Percentiles rank a stretch among this genome's conserved stretches.
Conservation (phyloP, 2,888 invertebrate species). For the Pherbina coryleti region DNA sequence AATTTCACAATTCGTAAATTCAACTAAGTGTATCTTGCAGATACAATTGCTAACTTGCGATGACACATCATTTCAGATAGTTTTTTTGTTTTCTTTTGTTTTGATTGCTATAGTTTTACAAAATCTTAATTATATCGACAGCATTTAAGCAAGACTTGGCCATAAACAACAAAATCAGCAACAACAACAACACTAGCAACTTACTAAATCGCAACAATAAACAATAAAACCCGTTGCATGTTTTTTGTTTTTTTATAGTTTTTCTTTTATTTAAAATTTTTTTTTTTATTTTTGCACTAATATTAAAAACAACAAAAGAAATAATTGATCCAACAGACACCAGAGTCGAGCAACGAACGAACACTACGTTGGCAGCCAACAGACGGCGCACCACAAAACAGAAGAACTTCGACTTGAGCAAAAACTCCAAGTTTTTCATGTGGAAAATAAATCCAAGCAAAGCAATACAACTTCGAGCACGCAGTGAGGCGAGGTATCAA, state of each 20-base stretch:
- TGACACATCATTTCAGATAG: slow-evolving; percentile 16
- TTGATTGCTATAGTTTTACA: not conserved
- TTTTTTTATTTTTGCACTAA: not conserved
- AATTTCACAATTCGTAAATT: slow-evolving; percentile 1
- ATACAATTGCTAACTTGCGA: not conserved
- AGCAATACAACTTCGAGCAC: not conserved
- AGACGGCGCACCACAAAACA: not conserved
- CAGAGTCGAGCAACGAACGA: slow-evolving; percentile 20
- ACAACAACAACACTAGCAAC: not conserved
- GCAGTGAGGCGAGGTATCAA: not conserved
- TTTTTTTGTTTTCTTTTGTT: not conserved
- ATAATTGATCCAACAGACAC: slow-evolving; percentile 37
- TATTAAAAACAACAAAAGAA: slow-evolving; percentile 19
- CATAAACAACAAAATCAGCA: slow-evolving; percentile 1
- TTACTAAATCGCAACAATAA: slow-evolving; percentile 2
- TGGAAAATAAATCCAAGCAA: not conserved
- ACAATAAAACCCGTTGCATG: slow-evolving; percentile 3
- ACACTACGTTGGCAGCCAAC: slow-evolving; percentile 8
- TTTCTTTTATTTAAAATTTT: no score
- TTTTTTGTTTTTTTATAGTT: no score
- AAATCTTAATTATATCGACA: slow-evolving; percentile 13
- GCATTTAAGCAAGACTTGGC: slow-evolving; percentile 4
- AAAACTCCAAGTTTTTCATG: not conserved
- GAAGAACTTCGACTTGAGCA: not conserved
- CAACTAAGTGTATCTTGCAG: slow-evolving; percentile 5